A percentile compares a stretch with the other conserved stretches of the same genome.
Conservation (phyloP, 2,888 invertebrate genomes). For the Conistra vaccinii region DNA sequence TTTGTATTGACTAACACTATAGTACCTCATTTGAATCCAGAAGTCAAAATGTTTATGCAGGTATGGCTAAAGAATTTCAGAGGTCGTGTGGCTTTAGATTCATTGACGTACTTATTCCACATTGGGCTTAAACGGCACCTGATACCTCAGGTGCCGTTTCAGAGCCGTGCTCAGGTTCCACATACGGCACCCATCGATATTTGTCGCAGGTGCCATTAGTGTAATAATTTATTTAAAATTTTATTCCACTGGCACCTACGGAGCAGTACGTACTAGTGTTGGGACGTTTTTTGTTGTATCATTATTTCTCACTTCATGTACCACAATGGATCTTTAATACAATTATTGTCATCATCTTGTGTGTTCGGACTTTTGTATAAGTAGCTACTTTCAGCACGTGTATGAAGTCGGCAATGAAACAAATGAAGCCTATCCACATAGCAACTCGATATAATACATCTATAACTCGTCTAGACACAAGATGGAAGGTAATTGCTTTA, state of each 20-base stretch:
- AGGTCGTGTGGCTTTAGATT: neutral
- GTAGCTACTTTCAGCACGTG: neutral
- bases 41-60: neutral
- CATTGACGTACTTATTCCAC: too few species aligned
- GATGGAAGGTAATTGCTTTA: slow-evolving; percentile 74
- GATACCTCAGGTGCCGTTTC: too few species aligned
- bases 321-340: neutral
- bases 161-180: too few species aligned
- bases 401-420: neutral
- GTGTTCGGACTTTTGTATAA: neutral
- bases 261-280: too few species aligned
- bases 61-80: neutral
- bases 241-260: too few species aligned
- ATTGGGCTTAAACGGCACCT: too few species aligned
- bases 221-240: too few species aligned
- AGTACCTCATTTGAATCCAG: neutral
- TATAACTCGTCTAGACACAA: slow-evolving; percentile 73
- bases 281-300: too few species aligned
- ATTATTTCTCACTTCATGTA: neutral
- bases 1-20: too few species aligned
- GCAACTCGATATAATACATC: slow-evolving; percentile 37
- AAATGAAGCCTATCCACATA: slow-evolving; percentile 31
- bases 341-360: neutral
- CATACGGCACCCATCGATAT: too few species aligned
- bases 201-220: too few species aligned